Base-by-base conservation (phyloP, 2,113 vertebrate species). In the Ceuthmochares aereus region DNA sequence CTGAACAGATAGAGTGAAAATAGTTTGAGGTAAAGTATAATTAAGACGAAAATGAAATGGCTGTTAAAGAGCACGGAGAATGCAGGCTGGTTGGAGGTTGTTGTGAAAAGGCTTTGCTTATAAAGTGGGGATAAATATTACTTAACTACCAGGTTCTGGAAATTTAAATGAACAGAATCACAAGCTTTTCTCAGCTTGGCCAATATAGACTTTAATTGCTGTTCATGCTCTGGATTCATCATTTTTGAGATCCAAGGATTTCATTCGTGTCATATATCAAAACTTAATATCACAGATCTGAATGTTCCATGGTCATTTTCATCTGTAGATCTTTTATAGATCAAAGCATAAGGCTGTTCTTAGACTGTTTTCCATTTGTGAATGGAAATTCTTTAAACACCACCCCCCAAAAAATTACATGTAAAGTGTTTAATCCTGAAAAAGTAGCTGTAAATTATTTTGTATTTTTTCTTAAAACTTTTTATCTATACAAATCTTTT, bases 341-440 rank as follows among this genome's bases (percentile, higher is more conserved):
- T 94, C 89, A 95, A 96, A 96, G 95, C 81, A 80, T 64, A 70
- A 90, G 79, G 72, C 95, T 95, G 63, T 84, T 59, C 25, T 36
- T 96, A 85, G 87, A 79, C 91, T 96, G 93, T 91, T 96, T 97
- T 85, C 91, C 95, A 95, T 95, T 96, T 94, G 81, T 90, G 93
- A 89, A 83, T 91, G 59, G 67, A 84, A 96, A 95, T 85, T 94
- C 84, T 93, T 94, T 73, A 70, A 69, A 37, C 26, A 4, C 51
- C 17, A 30, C n/a, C 14, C 14, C 19, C 8, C 2, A 3, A 30
- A 30, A 63, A 63, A 36, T 70, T 72, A 26, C 27, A 30, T 34
- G 17, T 68, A 40, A 88, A 66, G 58, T 49, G 12, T 76, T 87
- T 79, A 42, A 36, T 79, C 45, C 32, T 69, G 5, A 85, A 80